Evolutionary conservation across 1,140 invertebrate species (phyloP).

Genomic region (Heliconius hermathena): DNA sequence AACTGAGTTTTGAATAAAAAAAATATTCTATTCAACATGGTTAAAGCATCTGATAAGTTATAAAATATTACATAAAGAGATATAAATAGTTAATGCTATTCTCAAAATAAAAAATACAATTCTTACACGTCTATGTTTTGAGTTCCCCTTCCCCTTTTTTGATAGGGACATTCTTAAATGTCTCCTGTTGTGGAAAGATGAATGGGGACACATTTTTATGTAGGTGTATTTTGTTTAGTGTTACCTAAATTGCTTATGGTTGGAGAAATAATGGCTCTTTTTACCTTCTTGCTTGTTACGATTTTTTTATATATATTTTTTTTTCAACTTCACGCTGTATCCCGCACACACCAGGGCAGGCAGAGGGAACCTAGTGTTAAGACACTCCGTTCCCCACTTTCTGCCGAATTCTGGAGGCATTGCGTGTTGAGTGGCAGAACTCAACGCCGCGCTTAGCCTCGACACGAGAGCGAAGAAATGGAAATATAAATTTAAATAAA

Average conservation of each 20-base stretch:
- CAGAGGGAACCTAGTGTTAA: no score
- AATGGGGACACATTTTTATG: conserved; percentile 78
- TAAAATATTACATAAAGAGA: conserved; percentile 10
- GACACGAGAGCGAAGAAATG: no score
- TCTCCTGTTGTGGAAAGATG: conserved; percentile 78
- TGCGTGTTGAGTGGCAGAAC: no score
- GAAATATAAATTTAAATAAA: no score
- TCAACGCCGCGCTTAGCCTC: no score
- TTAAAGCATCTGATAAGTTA: neutral
- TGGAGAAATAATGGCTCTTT: conserved; percentile 67
- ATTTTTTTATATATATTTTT: conserved; percentile 52
- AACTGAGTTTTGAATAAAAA: no score
- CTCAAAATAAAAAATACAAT: conserved; percentile 16
- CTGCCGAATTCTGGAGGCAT: no score
- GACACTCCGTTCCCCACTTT: no score
- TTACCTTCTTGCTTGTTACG: conserved; percentile 61
- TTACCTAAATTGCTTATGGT: conserved; percentile 71
- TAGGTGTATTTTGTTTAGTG: conserved; percentile 74
- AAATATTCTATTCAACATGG: neutral
- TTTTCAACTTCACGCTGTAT: no score
- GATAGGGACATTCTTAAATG: conserved; percentile 79
- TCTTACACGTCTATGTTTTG: conserved; percentile 62
- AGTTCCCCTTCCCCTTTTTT: conserved; percentile 68
- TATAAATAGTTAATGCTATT: conserved; percentile 43
- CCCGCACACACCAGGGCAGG: no score